These are phyloP conservation scores for Leptodactylus fuscus DNA, from an alignment of 2,113 vertebrate genomes.

Conservation along the genomic window DNA sequence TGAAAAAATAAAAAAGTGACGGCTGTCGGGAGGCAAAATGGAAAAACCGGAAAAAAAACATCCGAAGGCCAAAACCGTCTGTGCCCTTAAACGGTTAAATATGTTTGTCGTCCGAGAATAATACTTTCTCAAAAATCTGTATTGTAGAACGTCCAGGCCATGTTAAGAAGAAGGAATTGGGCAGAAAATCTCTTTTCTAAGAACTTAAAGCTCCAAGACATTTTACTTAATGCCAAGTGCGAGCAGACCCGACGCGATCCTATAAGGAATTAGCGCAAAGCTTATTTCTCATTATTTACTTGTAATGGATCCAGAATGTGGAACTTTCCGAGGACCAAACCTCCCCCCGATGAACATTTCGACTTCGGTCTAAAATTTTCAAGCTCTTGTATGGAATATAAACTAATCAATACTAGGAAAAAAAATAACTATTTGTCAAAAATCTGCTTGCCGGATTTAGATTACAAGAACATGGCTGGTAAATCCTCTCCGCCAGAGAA, in stretches of 20 bases:
- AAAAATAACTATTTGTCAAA: constrained; percentile 33
- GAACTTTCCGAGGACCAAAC: not conserved
- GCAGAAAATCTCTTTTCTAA: not conserved
- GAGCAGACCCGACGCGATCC: not conserved
- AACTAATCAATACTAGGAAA: constrained; percentile 26
- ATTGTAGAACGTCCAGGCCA: not conserved
- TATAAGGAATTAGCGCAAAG: not conserved
- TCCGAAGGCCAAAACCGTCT: no score
- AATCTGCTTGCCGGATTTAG: constrained; percentile 32
- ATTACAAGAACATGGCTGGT: constrained; percentile 33
- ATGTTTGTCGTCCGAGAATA: not conserved
- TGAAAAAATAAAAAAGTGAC: no score
- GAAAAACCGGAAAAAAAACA: no score
- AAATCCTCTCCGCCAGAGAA: constrained; percentile 24
- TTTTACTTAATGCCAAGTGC: not conserved
- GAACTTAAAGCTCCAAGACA: not conserved
- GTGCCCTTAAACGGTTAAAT: not conserved
- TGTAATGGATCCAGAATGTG: not conserved
- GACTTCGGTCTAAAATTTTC: not conserved
- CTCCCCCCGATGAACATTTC: not conserved
- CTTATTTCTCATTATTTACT: not conserved
- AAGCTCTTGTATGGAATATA: constrained; percentile 3
- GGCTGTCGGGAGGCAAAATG: no score
- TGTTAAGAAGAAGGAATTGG: not conserved
- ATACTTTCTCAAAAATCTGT: not conserved